phyloP scores from a whole-genome alignment of 2,888 invertebrate genomes.

The Heliconius ethilla region DNA sequence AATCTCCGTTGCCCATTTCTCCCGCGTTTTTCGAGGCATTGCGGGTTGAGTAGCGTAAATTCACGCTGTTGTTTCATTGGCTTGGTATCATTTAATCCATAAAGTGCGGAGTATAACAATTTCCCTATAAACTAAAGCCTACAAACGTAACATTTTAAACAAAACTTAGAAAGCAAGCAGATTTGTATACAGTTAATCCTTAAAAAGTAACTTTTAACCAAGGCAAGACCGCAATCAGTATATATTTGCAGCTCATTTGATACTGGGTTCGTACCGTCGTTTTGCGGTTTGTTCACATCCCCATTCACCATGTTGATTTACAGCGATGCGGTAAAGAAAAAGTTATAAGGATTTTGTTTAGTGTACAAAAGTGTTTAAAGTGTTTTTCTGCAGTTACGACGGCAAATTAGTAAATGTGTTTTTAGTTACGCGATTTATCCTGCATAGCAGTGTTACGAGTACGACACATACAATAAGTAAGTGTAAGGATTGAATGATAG shows the following conservation, averaged over 20 bases:
- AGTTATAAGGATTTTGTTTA: background rate
- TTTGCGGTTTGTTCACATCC: conserved; percentile 35
- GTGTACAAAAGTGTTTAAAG: background rate
- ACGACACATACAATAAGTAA: background rate
- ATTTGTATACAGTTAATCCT: background rate
- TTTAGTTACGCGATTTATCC: background rate
- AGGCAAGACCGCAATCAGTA: conserved; percentile 28
- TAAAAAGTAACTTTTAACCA: conserved; percentile 19
- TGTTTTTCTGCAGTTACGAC: background rate
- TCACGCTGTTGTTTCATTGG: no score
- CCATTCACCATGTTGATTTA: conserved; percentile 18
- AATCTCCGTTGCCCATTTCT: no score
- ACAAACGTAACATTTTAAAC: background rate
- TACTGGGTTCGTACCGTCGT: conserved; percentile 34
- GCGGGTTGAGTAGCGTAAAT: no score
- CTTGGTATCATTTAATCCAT: no score
- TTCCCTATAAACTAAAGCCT: no score
- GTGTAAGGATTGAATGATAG: no score
- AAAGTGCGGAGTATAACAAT: no score
- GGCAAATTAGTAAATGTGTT: background rate
- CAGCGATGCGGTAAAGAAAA: conserved; percentile 2
- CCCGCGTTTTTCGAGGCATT: no score
- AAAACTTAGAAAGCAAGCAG: background rate
- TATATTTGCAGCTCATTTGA: conserved; percentile 50
- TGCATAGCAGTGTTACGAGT: background rate